Evolutionary conservation across 2,888 invertebrate species (phyloP).

Genomic region (Meandrusa payeni): DNA sequence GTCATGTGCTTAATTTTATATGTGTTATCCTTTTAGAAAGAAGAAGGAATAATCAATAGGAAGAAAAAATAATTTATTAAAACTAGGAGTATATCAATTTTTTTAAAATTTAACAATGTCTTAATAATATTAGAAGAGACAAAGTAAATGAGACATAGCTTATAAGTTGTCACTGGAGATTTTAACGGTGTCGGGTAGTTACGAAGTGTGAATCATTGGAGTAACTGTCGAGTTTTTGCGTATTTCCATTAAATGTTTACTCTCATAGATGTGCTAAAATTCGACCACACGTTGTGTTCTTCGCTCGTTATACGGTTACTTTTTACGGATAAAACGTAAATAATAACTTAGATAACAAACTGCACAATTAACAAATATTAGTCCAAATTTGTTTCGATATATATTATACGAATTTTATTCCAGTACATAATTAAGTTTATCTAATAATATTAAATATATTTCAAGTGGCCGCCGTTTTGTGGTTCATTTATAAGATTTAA

Average conservation of each 20-base stretch:
- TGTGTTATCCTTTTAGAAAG: too few species aligned
- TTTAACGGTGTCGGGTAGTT: slow-evolving; percentile 67
- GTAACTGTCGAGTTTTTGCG: slow-evolving; percentile 70
- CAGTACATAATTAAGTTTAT: not conserved
- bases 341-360: not conserved
- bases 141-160: slow-evolving; percentile 32
- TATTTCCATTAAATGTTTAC: slow-evolving; percentile 60
- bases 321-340: not conserved
- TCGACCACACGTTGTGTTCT: slow-evolving; percentile 33
- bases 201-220: slow-evolving; percentile 64
- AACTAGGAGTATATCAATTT: too few species aligned
- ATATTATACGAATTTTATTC: slow-evolving; percentile 2
- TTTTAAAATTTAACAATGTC: too few species aligned
- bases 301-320: slow-evolving; percentile 22
- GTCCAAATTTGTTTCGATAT: slow-evolving; percentile 5
- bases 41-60: too few species aligned
- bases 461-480: too few species aligned
- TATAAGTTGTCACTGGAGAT: slow-evolving; percentile 38
- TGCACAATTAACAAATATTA: slow-evolving; percentile 2
- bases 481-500: too few species aligned
- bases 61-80: too few species aligned
- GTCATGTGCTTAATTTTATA: too few species aligned
- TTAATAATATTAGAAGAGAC: slow-evolving; percentile 27
- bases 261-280: slow-evolving; percentile 61
- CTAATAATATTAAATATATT: too few species aligned